Base-by-base conservation (phyloP, 2,888 invertebrate genomes). In the Orthosia incerta region DNA sequence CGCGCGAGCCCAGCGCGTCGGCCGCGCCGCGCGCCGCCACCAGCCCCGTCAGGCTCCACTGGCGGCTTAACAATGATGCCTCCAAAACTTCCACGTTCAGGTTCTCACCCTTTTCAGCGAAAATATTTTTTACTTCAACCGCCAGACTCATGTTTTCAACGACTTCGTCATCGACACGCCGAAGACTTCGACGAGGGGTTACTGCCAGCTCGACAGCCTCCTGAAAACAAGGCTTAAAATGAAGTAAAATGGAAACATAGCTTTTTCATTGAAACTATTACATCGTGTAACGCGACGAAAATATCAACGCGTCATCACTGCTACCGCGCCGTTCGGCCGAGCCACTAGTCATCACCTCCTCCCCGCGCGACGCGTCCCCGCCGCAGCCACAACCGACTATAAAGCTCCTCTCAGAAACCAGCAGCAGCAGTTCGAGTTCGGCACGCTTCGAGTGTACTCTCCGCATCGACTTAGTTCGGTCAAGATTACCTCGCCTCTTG, bases 61-160 rank as follows among this genome's bases (percentile, higher is more conserved):
- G 95, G 53, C 97, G 93, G 87, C 98, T 97, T 56, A 97, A 92
- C 51, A 98, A 90, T 0, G 97, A 97, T 3, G 97, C 96, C 82
- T 97, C 97, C 46, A 97, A 90, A 26, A 97, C 90, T 80, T 97
- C 96, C 23, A 98, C 94, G 92, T 96, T 75, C 93, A 97, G 84
- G 91, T 97, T 95, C 0, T 97, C 96, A 87, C 97, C 97, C 87
- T 97, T 97, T 18, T 97, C 95, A 85, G 97, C 97, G 90, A 97
- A 97, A 53, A 97, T 95, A 92, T 98, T 98, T 86, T 97, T 97
- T 0, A 98, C 95, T 88, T 97, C 97, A 4, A 98, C 93, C 51
- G 97, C 97, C 16, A 98, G 89, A 63, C 97, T 97, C 89, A 98
- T 94, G 67, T 97, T 97, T 84, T 97, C 97, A 50, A 94, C 90